phyloP scores from a whole-genome alignment of 2,888 invertebrate genomes.

The Pediacus dermestoides region DNA sequence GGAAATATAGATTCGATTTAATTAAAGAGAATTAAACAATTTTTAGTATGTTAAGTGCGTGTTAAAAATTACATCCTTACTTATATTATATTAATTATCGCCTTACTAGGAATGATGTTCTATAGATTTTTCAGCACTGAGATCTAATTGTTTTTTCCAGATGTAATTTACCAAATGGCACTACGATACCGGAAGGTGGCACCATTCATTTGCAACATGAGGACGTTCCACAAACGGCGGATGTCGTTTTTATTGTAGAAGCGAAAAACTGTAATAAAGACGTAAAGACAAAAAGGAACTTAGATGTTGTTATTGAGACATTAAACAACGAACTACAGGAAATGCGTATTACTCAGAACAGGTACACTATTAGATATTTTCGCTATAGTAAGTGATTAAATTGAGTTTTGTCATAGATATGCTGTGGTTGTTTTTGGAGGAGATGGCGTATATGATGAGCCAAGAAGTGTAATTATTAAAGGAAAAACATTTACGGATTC shows the following conservation, averaged over 20 bases:
- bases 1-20: no score
- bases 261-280: constrained; percentile 79
- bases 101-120: no score
- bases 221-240: constrained; percentile 65
- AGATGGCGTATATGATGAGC: constrained; percentile 64
- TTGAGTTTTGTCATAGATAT: constrained; percentile 56
- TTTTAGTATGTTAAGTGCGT: no score
- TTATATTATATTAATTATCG: no score
- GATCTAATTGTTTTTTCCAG: constrained; percentile 53
- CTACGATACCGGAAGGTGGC: constrained; percentile 70
- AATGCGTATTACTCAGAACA: constrained; percentile 61
- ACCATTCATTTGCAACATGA: constrained; percentile 62
- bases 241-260: constrained; percentile 86
- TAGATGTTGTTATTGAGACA: constrained; percentile 64
- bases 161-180: constrained; percentile 68
- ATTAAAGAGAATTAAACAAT: no score
- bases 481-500: constrained; percentile 66
- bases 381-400: constrained; percentile 18
- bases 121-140: no score
- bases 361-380: constrained; percentile 49
- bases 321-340: constrained; percentile 67
- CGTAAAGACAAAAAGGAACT: constrained; percentile 61
- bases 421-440: constrained; percentile 82
- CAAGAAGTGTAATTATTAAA: constrained; percentile 70
- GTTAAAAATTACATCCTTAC: no score